A percentile compares a stretch with the other conserved stretches of the same genome.
Evolutionary conservation across 2,888 invertebrate genomes (phyloP).

Genomic region (Drosophila neotestacea): DNA sequence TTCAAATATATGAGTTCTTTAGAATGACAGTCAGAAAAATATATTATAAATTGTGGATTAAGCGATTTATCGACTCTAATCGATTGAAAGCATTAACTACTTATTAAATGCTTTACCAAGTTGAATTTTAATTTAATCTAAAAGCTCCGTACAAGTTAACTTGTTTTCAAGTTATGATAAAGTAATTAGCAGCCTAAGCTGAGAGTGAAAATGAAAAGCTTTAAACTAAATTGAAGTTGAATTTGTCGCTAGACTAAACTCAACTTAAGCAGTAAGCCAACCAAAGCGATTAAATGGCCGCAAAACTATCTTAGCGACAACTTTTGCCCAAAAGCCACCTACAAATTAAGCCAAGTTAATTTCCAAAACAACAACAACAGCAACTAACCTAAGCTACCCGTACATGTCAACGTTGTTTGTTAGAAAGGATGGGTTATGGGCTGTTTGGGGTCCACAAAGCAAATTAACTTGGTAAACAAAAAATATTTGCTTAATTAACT

Average conservation of each 20-base stretch:
- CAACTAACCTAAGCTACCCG: conserved; percentile 49
- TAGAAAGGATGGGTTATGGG: conserved; percentile 19
- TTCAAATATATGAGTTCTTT: conserved; percentile 5
- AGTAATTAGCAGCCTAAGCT: conserved; percentile 15
- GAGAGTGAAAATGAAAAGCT: conserved; percentile 15
- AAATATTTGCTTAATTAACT: conserved; percentile 80
- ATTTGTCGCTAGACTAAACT: conserved; percentile 25
- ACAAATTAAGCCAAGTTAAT: conserved; percentile 64
- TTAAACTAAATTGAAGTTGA: conserved; percentile 10
- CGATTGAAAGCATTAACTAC: too few relatives aligned
- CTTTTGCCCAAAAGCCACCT: conserved; percentile 33
- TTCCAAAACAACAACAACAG: conserved; percentile 32
- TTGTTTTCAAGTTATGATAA: conserved; percentile 23
- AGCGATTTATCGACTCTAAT: too few relatives aligned
- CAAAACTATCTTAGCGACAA: conserved; percentile 39
- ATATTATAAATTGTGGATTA: not conserved
- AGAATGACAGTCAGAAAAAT: not conserved
- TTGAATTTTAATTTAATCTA: too few relatives aligned
- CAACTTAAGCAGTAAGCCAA: conserved; percentile 18
- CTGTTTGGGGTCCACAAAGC: conserved; percentile 47
- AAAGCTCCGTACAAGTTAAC: not conserved
- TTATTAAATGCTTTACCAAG: too few relatives aligned
- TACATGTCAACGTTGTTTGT: conserved; percentile 60
- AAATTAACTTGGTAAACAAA: conserved; percentile 70
- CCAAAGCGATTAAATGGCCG: conserved; percentile 44